Base-by-base conservation (phyloP, 2,888 invertebrate species). In the Hermaeophaga mercurialis region DNA sequence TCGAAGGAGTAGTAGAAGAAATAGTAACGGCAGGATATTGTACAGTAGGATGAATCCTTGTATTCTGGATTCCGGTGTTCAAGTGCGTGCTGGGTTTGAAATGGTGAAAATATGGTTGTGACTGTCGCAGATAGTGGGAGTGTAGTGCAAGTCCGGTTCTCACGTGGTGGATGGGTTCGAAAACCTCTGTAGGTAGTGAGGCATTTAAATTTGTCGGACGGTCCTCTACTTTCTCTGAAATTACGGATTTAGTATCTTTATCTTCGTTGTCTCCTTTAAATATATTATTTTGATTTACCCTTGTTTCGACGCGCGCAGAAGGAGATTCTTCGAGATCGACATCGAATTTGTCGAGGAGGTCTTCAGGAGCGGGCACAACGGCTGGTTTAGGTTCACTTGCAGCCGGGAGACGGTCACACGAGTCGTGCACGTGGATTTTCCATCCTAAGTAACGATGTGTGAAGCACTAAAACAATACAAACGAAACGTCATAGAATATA, bases 371-470 rank as follows among this genome's bases (percentile, higher is more conserved):
- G 9, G 79, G 77, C 2, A 78, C 76, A 1, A 76, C 71, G 2
- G 80, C 68, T 3, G 75, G 75, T 62, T 82, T 79, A 3, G 80
- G 77, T 63, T 85, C 83, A 58, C 85, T 85, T 15, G 81, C 84
- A 1, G 78, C 78, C 38, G 77, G 73, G 54, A 74, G 71, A 12
- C 74, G 76, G 63, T 91, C 90, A 71, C 94, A 94, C 39, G 84
- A 82, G 75, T 96, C 94, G 62, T 89, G 81, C 1, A 97, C 93
- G 76, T 92, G 89, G 69, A 97, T 96, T 80, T 93, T 94, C 94
- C 95, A 96, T 44, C 96, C 96, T 71, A 96, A 86, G 75, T 95
- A 87, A 61, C 94, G 90, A 77, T 95, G 94, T 3, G 93, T 90
- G 82, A 88, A 96, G 76, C 96, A 96, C 89, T 96, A 82, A 55